These are phyloP conservation scores for Hypothenemus hampei DNA, from an alignment of 1,140 invertebrate genomes.

Conservation along the genomic window DNA sequence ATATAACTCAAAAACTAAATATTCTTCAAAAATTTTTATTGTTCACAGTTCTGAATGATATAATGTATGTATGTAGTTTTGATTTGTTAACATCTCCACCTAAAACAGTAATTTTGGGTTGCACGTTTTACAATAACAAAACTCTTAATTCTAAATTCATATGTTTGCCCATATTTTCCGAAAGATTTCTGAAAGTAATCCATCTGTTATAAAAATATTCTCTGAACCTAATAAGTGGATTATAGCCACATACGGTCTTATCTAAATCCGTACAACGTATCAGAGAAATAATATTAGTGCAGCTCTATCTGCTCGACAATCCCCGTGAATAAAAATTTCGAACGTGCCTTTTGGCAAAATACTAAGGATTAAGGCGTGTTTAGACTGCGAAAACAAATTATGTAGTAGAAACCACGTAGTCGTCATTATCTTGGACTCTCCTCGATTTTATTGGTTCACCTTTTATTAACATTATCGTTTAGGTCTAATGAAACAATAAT, in stretches of 20 bases:
- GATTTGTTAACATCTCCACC: too few species aligned
- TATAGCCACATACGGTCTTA: conserved; percentile 20
- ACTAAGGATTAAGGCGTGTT: conserved; percentile 18
- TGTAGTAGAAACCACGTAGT: conserved; percentile 18
- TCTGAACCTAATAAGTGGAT: conserved; percentile 15
- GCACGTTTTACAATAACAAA: too few species aligned
- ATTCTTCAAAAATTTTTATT: too few species aligned
- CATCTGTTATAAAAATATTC: conserved; percentile 11
- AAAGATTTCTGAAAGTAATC: too few species aligned
- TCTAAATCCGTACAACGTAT: conserved; percentile 19
- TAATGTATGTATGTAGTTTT: too few species aligned
- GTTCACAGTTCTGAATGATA: too few species aligned
- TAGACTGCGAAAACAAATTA: conserved; percentile 26
- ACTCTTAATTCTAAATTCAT: too few species aligned
- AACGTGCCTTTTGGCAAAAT: conserved; percentile 20
- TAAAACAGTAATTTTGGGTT: too few species aligned
- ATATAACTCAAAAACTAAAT: too few species aligned
- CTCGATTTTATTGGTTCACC: conserved; percentile 18
- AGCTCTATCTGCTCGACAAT: conserved; percentile 20
- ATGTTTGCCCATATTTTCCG: too few species aligned
- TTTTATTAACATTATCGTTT: too few species aligned
- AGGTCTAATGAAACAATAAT: too few species aligned
- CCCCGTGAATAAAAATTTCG: conserved; percentile 22
- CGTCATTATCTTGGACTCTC: conserved; percentile 13
- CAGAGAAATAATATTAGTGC: conserved; percentile 22